Conservation (phyloP, 2,113 vertebrate species). For the Ageneiosus marmoratus region DNA sequence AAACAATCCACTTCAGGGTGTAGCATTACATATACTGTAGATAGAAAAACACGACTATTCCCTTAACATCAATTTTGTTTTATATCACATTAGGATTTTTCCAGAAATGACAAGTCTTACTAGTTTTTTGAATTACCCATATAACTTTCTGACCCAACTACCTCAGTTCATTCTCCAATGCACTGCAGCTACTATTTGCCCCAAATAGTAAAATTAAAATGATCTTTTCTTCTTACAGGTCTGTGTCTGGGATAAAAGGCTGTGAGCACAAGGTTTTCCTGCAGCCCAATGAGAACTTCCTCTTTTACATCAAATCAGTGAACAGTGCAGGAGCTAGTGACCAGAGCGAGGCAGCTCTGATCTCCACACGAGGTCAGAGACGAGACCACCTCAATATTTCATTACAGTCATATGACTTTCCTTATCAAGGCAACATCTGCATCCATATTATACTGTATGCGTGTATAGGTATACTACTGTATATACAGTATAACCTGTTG, state of each 20-base stretch:
- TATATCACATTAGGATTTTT: background rate
- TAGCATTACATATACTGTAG: background rate
- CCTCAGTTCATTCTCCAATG: slow-evolving; percentile 1
- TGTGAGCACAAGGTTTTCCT: slow-evolving; percentile 84
- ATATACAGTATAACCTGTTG: background rate
- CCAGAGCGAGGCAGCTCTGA: slow-evolving; percentile 91
- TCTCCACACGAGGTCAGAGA: slow-evolving; percentile 90
- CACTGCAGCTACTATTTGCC: no score
- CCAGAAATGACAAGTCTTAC: no score
- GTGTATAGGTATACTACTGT: background rate
- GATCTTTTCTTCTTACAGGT: slow-evolving; percentile 67
- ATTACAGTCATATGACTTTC: background rate
- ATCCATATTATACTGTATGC: background rate
- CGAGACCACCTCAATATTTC: background rate
- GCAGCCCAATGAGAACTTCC: slow-evolving; percentile 90
- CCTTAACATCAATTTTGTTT: background rate
- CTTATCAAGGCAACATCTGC: background rate
- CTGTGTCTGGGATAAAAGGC: slow-evolving; percentile 85
- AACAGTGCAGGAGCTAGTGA: slow-evolving; percentile 87
- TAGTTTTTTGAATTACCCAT: no score
- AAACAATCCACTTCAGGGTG: background rate
- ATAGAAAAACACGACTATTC: background rate
- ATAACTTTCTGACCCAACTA: background rate
- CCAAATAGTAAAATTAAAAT: slow-evolving; percentile 7
- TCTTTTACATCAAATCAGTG: slow-evolving; percentile 92